Conservation (phyloP, 1,140 invertebrate species). For the Tetranychus urticae region DNA sequence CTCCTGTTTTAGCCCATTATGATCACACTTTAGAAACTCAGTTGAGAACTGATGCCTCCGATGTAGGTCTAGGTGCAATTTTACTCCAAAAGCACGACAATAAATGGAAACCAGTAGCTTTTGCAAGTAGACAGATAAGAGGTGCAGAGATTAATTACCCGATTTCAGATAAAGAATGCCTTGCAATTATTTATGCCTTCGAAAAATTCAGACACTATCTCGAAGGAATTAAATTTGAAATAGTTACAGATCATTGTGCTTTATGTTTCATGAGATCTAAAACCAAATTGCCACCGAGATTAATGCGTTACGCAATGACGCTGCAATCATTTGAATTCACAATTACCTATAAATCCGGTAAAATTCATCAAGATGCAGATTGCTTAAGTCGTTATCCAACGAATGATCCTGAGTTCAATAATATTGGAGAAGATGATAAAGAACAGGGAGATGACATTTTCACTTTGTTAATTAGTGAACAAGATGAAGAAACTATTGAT, state of each 20-base stretch:
- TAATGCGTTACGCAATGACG: slow-evolving; percentile 25
- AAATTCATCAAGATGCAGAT: slow-evolving; percentile 5
- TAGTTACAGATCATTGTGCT: not conserved
- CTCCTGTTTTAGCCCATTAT: not conserved
- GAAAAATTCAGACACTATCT: not conserved
- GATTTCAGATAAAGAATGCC: not conserved
- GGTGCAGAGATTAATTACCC: slow-evolving; percentile 24
- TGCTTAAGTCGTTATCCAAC: not conserved
- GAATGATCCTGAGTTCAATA: not conserved
- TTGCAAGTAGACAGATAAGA: slow-evolving; percentile 11
- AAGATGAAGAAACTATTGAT: no score
- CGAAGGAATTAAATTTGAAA: not conserved
- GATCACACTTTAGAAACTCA: not conserved
- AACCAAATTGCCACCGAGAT: slow-evolving; percentile 19
- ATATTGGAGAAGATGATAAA: no score
- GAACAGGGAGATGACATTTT: no score
- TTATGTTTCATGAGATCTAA: slow-evolving; percentile 20
- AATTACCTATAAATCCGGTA: slow-evolving; percentile 20
- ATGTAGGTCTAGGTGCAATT: not conserved
- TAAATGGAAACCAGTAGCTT: slow-evolving; percentile 16
- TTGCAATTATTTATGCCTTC: slow-evolving; percentile 19
- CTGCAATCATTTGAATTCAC: slow-evolving; percentile 25
- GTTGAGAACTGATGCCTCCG: not conserved
- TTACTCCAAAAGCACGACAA: not conserved
- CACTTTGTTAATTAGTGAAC: no score